phyloP scores from a whole-genome alignment of 2,113 vertebrate species.

The Hystrix cristata region DNA sequence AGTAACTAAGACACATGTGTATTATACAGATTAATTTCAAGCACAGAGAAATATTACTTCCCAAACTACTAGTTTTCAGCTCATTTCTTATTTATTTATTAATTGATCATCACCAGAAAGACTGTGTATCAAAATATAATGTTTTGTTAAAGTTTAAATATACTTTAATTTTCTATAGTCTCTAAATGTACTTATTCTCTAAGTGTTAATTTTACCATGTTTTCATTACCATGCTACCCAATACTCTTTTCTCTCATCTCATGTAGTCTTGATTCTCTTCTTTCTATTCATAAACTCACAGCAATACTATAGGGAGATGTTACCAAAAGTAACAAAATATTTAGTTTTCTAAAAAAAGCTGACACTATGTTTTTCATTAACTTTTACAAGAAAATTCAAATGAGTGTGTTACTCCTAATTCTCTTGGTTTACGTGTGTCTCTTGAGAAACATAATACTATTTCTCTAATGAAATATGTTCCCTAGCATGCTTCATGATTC shows the following conservation, averaged over 20 bases:
- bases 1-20: too few species aligned
- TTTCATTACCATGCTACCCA: not conserved
- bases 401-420: not conserved
- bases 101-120: not conserved
- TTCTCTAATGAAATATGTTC: not conserved
- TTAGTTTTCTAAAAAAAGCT: not conserved
- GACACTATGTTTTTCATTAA: not conserved
- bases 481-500: not conserved
- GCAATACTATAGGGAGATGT: not conserved
- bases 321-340: not conserved
- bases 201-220: not conserved
- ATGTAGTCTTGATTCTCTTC: not conserved
- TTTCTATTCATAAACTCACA: not conserved
- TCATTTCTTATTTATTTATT: not conserved
- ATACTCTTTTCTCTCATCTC: not conserved
- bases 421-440: not conserved
- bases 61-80: not conserved
- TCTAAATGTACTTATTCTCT: not conserved
- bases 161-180: not conserved
- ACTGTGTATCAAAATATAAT: not conserved
- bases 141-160: constrained; percentile 37
- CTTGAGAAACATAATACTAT: not conserved
- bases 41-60: not conserved
- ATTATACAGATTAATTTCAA: not conserved
- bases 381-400: not conserved